Evolutionary conservation across 1,140 invertebrate genomes (phyloP).

Genomic region (Drosophila malerkotliana): DNA sequence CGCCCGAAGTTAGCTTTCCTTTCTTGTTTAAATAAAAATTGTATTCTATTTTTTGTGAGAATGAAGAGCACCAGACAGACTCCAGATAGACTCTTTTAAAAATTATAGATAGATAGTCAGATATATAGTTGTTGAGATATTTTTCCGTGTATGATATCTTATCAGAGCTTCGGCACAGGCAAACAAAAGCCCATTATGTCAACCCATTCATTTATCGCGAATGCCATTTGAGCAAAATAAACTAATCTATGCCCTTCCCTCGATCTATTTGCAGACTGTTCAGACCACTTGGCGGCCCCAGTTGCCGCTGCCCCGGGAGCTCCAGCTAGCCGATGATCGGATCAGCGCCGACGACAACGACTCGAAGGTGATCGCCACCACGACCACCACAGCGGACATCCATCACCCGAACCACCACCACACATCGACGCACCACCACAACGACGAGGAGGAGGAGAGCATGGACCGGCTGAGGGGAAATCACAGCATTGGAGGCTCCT

Average conservation of each 20-base stretch:
- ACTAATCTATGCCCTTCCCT: slow-evolving; percentile 47
- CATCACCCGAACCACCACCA: slow-evolving; percentile 22
- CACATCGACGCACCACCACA: background rate
- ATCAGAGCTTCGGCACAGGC: slow-evolving; percentile 44
- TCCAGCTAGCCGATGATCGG: slow-evolving; percentile 66
- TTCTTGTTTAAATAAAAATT: too few relatives aligned
- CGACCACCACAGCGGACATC: slow-evolving; percentile 44
- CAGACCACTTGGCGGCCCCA: slow-evolving; percentile 83
- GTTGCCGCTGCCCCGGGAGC: slow-evolving; percentile 79
- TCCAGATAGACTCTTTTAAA: background rate
- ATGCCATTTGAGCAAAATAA: slow-evolving; percentile 13
- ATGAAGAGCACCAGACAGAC: too few relatives aligned
- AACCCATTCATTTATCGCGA: slow-evolving; percentile 43
- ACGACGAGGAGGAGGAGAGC: slow-evolving; percentile 30
- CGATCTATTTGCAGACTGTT: slow-evolving; percentile 72
- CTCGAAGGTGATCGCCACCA: slow-evolving; percentile 48
- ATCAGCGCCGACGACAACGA: slow-evolving; percentile 46
- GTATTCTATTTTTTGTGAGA: too few relatives aligned
- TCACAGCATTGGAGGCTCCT: slow-evolving; percentile 57
- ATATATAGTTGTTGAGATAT: background rate
- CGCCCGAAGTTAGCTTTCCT: too few relatives aligned
- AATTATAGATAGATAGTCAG: background rate
- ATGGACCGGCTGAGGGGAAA: slow-evolving; percentile 70
- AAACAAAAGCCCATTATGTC: slow-evolving; percentile 44
- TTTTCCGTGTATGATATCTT: slow-evolving; percentile 36